phyloP scores from a whole-genome alignment of 2,797 vertebrate species.

The Cryptoprocta ferox region DNA sequence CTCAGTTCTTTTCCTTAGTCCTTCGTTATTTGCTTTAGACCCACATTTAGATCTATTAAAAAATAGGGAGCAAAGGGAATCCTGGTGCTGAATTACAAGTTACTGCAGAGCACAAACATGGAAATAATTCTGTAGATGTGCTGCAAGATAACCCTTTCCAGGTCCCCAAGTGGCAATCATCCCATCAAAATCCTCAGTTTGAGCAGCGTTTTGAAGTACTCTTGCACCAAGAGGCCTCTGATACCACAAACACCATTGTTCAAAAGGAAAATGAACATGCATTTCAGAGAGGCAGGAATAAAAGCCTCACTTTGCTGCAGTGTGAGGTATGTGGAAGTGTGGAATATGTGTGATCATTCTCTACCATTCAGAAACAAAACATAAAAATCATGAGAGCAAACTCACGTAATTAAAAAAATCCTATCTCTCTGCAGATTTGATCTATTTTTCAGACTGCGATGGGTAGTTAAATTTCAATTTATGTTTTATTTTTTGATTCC shows the following conservation, averaged over 20 bases:
- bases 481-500: background rate
- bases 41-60: no score
- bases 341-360: background rate
- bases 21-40: background rate
- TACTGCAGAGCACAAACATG: background rate
- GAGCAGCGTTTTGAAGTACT: background rate
- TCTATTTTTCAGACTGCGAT: background rate
- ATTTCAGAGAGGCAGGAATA: background rate
- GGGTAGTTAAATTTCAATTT: background rate
- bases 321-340: background rate
- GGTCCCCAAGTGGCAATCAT: background rate
- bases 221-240: background rate
- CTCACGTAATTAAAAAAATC: background rate
- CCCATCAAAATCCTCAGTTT: background rate
- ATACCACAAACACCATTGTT: background rate
- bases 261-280: background rate
- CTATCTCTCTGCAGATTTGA: background rate
- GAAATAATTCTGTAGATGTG: background rate
- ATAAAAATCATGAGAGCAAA: background rate
- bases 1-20: background rate
- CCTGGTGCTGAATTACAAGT: background rate
- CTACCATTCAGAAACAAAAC: background rate
- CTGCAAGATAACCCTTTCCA: background rate
- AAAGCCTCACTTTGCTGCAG: background rate
- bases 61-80: background rate